Evolutionary conservation across 1,140 invertebrate species (phyloP).

Genomic region (Thalassaphorura encarpata): DNA sequence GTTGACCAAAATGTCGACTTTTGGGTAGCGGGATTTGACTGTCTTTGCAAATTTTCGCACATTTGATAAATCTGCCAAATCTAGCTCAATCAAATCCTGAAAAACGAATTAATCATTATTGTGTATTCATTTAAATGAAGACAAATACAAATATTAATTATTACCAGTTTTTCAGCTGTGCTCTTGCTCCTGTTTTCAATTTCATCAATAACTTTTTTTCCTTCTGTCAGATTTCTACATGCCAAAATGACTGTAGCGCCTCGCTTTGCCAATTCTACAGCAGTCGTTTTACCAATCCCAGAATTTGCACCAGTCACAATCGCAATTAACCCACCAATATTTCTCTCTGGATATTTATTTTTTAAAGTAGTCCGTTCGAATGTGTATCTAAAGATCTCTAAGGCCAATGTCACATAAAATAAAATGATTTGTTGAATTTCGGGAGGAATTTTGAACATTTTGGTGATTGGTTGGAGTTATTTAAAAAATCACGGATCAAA

Average conservation of each 20-base stretch:
- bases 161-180: background rate
- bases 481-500: too few species aligned
- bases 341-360: background rate
- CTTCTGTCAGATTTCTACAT: constrained; percentile 62
- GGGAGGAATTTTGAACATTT: too few species aligned
- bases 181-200: constrained; percentile 5
- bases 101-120: constrained; percentile 22
- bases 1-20: constrained; percentile 53
- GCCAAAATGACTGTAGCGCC: constrained; percentile 35
- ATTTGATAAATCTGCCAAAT: constrained; percentile 60
- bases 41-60: constrained; percentile 56
- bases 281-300: constrained; percentile 48
- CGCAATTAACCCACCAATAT: constrained; percentile 67
- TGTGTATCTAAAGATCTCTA: background rate
- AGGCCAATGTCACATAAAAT: background rate
- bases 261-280: constrained; percentile 8
- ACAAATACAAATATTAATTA: background rate
- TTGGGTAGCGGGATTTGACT: constrained; percentile 47
- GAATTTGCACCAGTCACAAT: constrained; percentile 80
- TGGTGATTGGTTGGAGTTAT: too few species aligned
- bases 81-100: constrained; percentile 45
- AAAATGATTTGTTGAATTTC: background rate
- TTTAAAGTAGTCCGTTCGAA: background rate
- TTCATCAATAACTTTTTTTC: constrained; percentile 45
- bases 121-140: background rate